Base-by-base conservation (phyloP, 2,888 invertebrate species). In the Copidosoma aretas region DNA sequence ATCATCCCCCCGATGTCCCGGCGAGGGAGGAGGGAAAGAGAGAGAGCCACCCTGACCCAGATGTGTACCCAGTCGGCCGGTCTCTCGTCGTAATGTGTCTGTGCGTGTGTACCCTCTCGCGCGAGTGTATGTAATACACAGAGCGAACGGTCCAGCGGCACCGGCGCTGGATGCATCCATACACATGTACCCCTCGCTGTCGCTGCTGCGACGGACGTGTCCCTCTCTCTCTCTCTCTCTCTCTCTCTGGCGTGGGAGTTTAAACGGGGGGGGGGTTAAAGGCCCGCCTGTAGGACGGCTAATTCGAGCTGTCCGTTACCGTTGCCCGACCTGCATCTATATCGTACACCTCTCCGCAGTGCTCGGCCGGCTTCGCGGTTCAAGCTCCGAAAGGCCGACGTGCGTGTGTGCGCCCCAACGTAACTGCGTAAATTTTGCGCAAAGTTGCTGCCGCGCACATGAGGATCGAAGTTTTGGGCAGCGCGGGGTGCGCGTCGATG, bases 1-100 rank as follows among this genome's bases (percentile, higher is more conserved):
- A 81, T 81, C 81, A 81, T 80, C 79, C 79, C 78, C 79, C 80
- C 80, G 79, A 81, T 80, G 80, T 81, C 81, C 75, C 22, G 39
- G 68, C 53, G 77, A 75, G n/a, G n/a, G n/a, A n/a, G n/a, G n/a
- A n/a, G n/a, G n/a, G n/a, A n/a, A n/a, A n/a, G n/a, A n/a, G 8
- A 32, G 32, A 32, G 77, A 77, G 78, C 77, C 79, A 81, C 79
- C 79, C 79, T 81, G 80, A 81, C 80, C 80, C 75, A 81, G 75
- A 79, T 80, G 74, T n/a, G n/a, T n/a, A n/a, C n/a, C n/a, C 41
- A 25, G 39, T 19, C 32, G 39, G 52, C 58, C 52, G 54, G 39
- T 52, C 21, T 1, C 43, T 15, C 43, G 17, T n/a, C n/a, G n/a
- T n/a, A n/a, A n/a, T n/a, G n/a, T n/a, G n/a, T n/a, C n/a, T n/a